phyloP scores from a whole-genome alignment of 2,888 invertebrate genomes.

The Eilema sororculum region DNA sequence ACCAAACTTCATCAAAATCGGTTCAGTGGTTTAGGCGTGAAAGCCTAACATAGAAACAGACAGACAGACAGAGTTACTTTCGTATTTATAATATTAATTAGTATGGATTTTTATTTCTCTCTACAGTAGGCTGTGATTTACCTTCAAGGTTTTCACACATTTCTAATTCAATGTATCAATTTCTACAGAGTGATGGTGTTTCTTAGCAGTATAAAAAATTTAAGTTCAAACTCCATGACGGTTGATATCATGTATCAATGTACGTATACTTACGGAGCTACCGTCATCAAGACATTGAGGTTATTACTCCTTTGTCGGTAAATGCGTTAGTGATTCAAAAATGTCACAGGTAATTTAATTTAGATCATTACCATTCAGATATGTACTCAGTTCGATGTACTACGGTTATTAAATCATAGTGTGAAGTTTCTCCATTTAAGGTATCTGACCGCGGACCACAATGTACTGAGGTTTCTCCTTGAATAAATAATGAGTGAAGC shows the following conservation, averaged over 20 bases:
- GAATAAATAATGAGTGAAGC: constrained; percentile 69
- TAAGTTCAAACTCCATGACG: not conserved
- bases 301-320: not conserved
- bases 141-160: not conserved
- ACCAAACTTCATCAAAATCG: too few relatives aligned
- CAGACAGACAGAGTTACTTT: too few relatives aligned
- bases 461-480: constrained; percentile 65
- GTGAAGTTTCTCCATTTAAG: constrained; percentile 63
- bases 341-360: constrained; percentile 31
- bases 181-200: not conserved
- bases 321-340: constrained; percentile 1
- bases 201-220: not conserved
- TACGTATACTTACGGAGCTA: not conserved
- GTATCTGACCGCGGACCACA: constrained; percentile 55
- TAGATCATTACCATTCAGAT: constrained; percentile 34
- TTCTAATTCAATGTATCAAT: not conserved
- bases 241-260: constrained; percentile 1
- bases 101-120: not conserved
- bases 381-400: constrained; percentile 35
- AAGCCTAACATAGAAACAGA: too few relatives aligned
- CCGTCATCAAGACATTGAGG: not conserved
- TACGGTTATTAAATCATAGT: constrained; percentile 63
- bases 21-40: too few relatives aligned
- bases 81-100: too few relatives aligned
- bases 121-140: not conserved